Base-by-base conservation (phyloP, 2,888 invertebrate genomes). In the Pristionchus mayeri region DNA sequence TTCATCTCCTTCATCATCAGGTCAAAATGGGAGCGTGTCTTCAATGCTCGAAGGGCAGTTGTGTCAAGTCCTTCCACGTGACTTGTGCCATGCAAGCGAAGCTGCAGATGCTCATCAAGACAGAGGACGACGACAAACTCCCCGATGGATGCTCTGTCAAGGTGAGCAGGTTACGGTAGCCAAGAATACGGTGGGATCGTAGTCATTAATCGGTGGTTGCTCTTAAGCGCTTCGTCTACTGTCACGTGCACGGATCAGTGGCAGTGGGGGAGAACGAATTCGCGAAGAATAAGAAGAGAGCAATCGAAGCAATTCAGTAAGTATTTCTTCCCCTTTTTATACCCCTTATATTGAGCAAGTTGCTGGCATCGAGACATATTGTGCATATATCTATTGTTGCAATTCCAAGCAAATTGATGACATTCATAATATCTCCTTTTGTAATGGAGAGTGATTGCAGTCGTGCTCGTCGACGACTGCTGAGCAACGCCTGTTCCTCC, bases 81-180 rank as follows among this genome's bases (percentile, higher is more conserved):
- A 99, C 99, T 0, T 99, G 99, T 93, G 99, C 98, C 0, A 98
- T 98, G 93, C 97, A 93, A 87, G 97, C 98, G 37, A 97, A 95
- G 0, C 94, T 99, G 0, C 96, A 96, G 92, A 98, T 98, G 98
- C 96, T 97, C 92, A 98, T 98, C 96, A 96, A 88, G 52, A 63
- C 85, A 24, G 40, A 67, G 4, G 40, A 37, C n/a, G 85, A 78
- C 18, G 57, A 24, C 27, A 84, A 83, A 24, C 67, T 21, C 2
- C 67, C 76, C 30, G 87, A 87, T 37, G 71, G 86, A 48, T 44
- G 81, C 24, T 57, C 80, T 18, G 84, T 88, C 11, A 87, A 88
- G 52, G 84, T 84, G 24, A 44, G 71, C 37, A 37, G 37, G 27
- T 18, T 67, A n/a, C 21, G 63, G 63, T 63, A 34, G 63, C 18